Evolutionary conservation across 2,888 invertebrate genomes (phyloP).

Genomic region (Macropis europaea): DNA sequence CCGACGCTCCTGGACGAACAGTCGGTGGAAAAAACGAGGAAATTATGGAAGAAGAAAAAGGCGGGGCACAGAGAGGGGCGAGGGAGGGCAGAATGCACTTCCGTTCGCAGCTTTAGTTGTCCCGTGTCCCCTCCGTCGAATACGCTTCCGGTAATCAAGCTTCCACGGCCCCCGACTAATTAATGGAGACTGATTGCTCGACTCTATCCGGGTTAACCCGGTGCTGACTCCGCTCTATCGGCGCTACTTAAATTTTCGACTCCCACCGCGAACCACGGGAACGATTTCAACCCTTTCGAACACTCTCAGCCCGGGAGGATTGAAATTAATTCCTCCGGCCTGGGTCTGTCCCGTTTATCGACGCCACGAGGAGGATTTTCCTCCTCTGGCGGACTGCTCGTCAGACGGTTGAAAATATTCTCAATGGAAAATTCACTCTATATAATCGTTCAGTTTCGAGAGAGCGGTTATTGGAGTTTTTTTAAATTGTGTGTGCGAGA

Average conservation of each 20-base stretch:
- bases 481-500: no score
- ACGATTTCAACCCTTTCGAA: slow-evolving; percentile 30
- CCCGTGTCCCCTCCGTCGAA: slow-evolving; percentile 38
- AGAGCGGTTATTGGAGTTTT: no score
- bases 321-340: slow-evolving; percentile 48
- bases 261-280: slow-evolving; percentile 41
- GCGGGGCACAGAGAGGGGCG: neutral
- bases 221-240: slow-evolving; percentile 66
- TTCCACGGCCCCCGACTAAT: slow-evolving; percentile 69
- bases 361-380: slow-evolving; percentile 1
- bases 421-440: neutral
- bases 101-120: slow-evolving; percentile 36
- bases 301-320: slow-evolving; percentile 36
- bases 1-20: slow-evolving; percentile 1
- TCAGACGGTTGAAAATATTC: neutral
- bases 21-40: neutral
- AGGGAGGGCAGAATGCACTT: no score
- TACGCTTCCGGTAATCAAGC: slow-evolving; percentile 67
- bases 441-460: no score
- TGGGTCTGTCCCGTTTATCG: slow-evolving; percentile 17
- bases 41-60: neutral
- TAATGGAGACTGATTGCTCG: slow-evolving; percentile 76
- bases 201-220: slow-evolving; percentile 70
- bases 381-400: neutral
- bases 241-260: slow-evolving; percentile 54